phyloP scores from a whole-genome alignment of 2,797 vertebrate genomes.

The Channallabes apus region DNA sequence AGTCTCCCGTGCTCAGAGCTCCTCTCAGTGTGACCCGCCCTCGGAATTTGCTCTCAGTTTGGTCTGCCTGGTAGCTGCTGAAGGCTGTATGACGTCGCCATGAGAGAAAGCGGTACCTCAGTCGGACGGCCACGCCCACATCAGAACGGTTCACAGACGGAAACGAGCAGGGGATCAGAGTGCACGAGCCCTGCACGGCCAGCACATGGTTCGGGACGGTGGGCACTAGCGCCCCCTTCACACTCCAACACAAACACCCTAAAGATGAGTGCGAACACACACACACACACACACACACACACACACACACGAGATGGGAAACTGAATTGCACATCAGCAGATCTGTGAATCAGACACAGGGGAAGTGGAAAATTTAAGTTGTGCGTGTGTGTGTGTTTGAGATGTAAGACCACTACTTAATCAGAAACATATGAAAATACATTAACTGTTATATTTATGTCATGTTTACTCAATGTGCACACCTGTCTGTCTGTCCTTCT shows the following conservation, averaged over 20 bases:
- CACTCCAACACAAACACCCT: slow-evolving; percentile 54
- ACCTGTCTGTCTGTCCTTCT: not conserved
- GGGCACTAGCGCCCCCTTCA: slow-evolving; percentile 47
- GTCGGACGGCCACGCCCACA: slow-evolving; percentile 57
- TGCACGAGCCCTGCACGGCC: slow-evolving; percentile 74
- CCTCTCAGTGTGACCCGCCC: slow-evolving; percentile 67
- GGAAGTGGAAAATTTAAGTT: not conserved
- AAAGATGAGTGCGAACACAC: slow-evolving; percentile 5
- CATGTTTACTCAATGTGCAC: not conserved
- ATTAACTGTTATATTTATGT: not conserved
- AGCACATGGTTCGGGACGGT: slow-evolving; percentile 64
- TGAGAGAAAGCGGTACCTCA: slow-evolving; percentile 61
- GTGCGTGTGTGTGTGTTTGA: not conserved
- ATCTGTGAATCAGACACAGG: not conserved
- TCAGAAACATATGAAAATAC: not conserved
- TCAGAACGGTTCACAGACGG: slow-evolving; percentile 29
- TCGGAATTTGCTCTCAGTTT: slow-evolving; percentile 61
- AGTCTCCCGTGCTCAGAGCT: slow-evolving; percentile 68
- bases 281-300: slow-evolving; percentile 26
- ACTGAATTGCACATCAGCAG: slow-evolving; percentile 2
- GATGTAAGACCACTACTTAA: not conserved
- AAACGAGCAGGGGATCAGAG: slow-evolving; percentile 79
- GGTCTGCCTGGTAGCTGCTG: slow-evolving; percentile 62
- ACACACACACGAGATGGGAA: not conserved
- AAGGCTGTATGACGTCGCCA: slow-evolving; percentile 62